A percentile compares a stretch with the other conserved stretches of the same genome.
Evolutionary conservation across 2,797 vertebrate species (phyloP).

Genomic region (Mormyrus proboscirostris): DNA sequence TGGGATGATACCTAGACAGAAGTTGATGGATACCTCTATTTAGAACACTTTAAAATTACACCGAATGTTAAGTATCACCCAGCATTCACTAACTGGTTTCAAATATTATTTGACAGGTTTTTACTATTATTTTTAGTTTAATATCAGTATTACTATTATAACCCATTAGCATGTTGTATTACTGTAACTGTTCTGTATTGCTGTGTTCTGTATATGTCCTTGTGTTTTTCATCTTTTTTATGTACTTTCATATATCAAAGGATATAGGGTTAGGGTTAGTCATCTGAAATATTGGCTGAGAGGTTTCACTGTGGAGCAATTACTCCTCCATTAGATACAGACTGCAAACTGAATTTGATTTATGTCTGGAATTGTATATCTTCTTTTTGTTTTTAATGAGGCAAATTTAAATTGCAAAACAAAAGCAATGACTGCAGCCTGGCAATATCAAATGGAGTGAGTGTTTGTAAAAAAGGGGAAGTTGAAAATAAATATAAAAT

Average conservation of each 20-base stretch:
- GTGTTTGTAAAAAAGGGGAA: not conserved
- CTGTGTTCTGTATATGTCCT: not conserved
- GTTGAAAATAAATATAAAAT: not conserved
- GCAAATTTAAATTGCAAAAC: not conserved
- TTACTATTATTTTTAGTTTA: not conserved
- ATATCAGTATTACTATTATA: not conserved
- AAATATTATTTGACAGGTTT: not conserved
- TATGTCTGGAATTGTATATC: not conserved
- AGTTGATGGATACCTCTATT: not conserved
- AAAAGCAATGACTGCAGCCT: not conserved
- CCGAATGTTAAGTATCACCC: not conserved
- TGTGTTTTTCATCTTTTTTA: not conserved
- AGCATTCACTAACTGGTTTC: not conserved
- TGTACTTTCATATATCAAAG: not conserved
- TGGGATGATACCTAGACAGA: not conserved
- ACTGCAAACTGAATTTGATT: not conserved
- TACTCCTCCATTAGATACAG: not conserved
- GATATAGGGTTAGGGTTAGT: not conserved
- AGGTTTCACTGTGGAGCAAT: not conserved
- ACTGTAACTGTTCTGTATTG: not conserved
- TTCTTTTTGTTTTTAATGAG: slow-evolving; percentile 1
- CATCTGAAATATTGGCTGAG: not conserved
- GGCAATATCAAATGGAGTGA: not conserved
- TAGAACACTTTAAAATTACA: not conserved
- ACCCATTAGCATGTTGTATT: not conserved